Conservation (phyloP, 2,113 vertebrate genomes). For the Rhinoderma darwinii region DNA sequence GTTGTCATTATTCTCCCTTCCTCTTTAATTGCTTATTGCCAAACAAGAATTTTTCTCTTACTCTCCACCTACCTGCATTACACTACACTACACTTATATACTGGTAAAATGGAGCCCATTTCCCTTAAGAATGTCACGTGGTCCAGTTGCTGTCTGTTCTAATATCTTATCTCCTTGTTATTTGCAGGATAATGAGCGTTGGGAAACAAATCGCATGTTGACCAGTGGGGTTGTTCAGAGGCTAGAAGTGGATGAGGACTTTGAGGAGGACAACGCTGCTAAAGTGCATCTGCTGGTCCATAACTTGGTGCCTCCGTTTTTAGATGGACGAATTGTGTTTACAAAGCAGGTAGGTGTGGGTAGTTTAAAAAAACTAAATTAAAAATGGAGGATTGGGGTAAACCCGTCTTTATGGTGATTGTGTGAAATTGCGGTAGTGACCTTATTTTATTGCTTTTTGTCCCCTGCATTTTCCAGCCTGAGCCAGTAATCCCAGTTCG, state of each 20-base stretch:
- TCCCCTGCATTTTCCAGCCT: conserved; percentile 73
- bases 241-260: conserved; percentile 96
- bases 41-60: too few relatives aligned
- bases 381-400: too few relatives aligned
- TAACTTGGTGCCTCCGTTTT: conserved; percentile 94
- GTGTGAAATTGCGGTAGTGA: not conserved
- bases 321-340: conserved; percentile 97
- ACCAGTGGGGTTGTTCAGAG: conserved; percentile 97
- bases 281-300: conserved; percentile 96
- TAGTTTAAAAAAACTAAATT: too few relatives aligned
- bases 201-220: conserved; percentile 99
- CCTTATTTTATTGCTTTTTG: not conserved
- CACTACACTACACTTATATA: not conserved
- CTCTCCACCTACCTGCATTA: not conserved
- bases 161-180: not conserved
- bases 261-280: conserved; percentile 95
- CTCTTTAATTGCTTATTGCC: not conserved
- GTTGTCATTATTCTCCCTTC: not conserved
- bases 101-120: not conserved
- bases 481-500: conserved; percentile 97
- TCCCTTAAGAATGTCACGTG: not conserved
- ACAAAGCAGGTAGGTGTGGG: conserved; percentile 88
- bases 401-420: too few relatives aligned
- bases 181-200: conserved; percentile 93
- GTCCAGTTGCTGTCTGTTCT: not conserved